Evolutionary conservation across 1,140 invertebrate genomes (phyloP), one percentile per base, ranked within the genome.

Genomic region (Himalopsyche phryganea): DNA sequence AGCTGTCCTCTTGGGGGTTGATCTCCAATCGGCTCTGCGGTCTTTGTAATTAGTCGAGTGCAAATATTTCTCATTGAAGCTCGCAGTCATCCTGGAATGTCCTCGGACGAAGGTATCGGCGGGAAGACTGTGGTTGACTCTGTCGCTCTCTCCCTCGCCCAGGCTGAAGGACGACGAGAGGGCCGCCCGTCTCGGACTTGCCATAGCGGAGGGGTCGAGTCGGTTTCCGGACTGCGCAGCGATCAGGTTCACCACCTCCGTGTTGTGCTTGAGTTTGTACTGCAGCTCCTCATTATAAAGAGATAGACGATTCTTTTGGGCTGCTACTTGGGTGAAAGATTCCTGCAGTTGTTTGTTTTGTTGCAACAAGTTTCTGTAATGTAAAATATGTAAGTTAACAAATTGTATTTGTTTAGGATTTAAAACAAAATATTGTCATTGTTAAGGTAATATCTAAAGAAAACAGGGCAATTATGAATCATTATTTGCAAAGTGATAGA

Each of bases 201-300:
- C 49, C 46, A 11, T 44, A 11, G 14, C 14, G 10, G 42, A 17
- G 23, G 23, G 23, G 10, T 20, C 42, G 45, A 54, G 53, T 42
- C 59, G 55, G 32, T 56, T 60, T 6, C 35, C 7, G 6, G 41
- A 36, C n/a, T 40, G 32, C 14, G 33, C 19, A 6, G 49, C 50
- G 6, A 66, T 33, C 13, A 54, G 57, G 10, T 49, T 80, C 11
- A 81, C 75, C 6, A 87, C 81, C 66, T 88, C 84, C 28, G 83
- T 85, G 67, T 88, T 90, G 63, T 90, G 87, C 66, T 87, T 81
- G 46, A 95, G 79, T 69, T 87, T 88, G 83, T 90, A 95, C 66
- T 88, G 81, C 1, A 95, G 76, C 72, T 94, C 89, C 75, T 96
- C 93, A 68, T 93, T 94, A 65, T 90, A 83, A 65, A 88, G 86